Base-by-base conservation (phyloP, 2,888 invertebrate genomes). In the Serrognathus titanus region DNA sequence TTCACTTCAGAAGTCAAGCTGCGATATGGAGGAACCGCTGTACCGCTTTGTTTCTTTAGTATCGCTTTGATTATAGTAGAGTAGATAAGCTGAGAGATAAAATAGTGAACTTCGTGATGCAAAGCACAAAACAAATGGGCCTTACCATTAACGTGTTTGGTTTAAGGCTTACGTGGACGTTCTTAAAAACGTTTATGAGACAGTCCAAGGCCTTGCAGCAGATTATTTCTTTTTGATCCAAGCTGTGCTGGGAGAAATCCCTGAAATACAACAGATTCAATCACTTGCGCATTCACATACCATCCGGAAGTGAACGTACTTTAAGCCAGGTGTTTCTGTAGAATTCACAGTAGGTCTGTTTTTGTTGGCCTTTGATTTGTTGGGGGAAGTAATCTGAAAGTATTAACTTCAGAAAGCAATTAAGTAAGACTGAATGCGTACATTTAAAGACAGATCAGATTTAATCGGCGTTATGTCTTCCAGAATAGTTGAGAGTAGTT, bases 401-500 rank as follows among this genome's bases (percentile, higher is more conserved):
- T 11, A 41, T 38, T 53, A 6, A 43, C 43, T 20, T 37, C 6
- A 11, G 31, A 24, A 37, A 37, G 35, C 12, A 10, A 53, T 31
- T 20, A 8, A 37, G 39, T 35, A 46, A 20, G 31, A 41, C 20
- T 53, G 11, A 8, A 51, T 13, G 24, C 54, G 43, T 61, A 64
- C 62, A 47, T 40, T 54, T 35, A 64, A 53, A 20, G 53, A 55
- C 4, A 64, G 49, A 50, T 49, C 53, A 7, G 12, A 45, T 48
- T 53, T 59, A 12, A 50, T n/a, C n/a, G 57, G 60, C 4, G 48
- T 49, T 10, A 64, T 60, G 40, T 64, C 63, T 9, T 35, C 39
- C 3, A 64, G 16, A 31, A 64, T 59, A 12, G 24, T 31, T n/a
- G 50, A 40, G n/a, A 64, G 11, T n/a, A 64, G 16, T 53, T 57